Evolutionary conservation across 2,797 vertebrate species (phyloP).

Genomic region (Furcifer pardalis): DNA sequence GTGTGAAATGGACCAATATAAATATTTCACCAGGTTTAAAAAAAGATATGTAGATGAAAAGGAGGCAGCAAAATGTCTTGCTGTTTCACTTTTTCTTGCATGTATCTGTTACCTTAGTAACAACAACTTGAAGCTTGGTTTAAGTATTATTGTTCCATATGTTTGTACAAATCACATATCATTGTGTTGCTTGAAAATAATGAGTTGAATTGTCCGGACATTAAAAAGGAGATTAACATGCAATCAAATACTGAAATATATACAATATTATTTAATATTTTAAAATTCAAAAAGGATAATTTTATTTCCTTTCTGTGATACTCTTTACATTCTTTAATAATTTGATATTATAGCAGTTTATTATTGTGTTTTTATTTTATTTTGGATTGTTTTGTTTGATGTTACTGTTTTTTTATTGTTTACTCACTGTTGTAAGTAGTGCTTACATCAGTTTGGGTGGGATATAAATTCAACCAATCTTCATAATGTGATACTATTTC

Average conservation of each 20-base stretch:
- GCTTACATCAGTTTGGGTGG: no score
- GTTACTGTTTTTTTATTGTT: no score
- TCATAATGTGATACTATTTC: background rate
- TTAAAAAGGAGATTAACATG: constrained; percentile 26
- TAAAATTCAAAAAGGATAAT: background rate
- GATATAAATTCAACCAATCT: no score
- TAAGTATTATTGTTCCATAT: constrained; percentile 71
- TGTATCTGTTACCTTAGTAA: constrained; percentile 69
- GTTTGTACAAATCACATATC: constrained; percentile 65
- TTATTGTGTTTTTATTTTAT: no score
- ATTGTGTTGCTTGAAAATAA: constrained; percentile 20
- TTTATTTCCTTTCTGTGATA: background rate
- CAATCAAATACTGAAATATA: constrained; percentile 14
- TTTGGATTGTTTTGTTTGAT: no score
- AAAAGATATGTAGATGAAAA: background rate
- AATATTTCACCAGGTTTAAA: background rate
- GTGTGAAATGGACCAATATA: background rate
- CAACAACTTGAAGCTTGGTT: constrained; percentile 68
- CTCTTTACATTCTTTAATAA: no score
- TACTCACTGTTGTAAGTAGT: no score
- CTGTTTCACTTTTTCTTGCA: background rate
- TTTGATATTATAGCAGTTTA: no score
- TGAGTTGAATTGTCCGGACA: constrained; percentile 3
- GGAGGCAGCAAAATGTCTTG: background rate
- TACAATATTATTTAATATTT: constrained; percentile 10